A percentile compares a stretch with the other conserved stretches of the same genome.
Conservation (phyloP, 2,113 vertebrate genomes). For the Oenanthe melanoleuca region DNA sequence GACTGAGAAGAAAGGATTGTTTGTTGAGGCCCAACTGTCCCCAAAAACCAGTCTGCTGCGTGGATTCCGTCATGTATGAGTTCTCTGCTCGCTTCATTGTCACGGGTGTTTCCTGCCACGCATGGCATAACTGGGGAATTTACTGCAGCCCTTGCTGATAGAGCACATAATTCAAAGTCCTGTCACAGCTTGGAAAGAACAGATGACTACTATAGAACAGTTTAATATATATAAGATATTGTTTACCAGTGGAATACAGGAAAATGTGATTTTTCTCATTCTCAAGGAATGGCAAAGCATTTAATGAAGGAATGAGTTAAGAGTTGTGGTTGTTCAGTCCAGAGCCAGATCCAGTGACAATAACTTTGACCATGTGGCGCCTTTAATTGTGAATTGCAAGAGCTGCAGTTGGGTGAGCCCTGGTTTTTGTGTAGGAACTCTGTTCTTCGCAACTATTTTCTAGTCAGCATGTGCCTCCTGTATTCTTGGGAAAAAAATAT, state of each 20-base stretch:
- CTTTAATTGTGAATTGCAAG: background rate
- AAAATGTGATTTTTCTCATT: conserved; percentile 25
- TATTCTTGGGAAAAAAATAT: background rate
- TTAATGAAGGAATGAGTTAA: conserved; percentile 30
- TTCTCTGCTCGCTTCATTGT: conserved; percentile 51
- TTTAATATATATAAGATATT: conserved; percentile 38
- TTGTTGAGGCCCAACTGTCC: conserved; percentile 60
- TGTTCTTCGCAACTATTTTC: background rate
- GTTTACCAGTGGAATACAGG: background rate
- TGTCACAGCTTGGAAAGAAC: conserved; percentile 41
- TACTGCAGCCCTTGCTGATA: conserved; percentile 3
- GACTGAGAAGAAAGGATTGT: conserved; percentile 62
- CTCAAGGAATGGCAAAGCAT: conserved; percentile 18
- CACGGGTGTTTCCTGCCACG: conserved; percentile 36
- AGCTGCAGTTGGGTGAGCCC: background rate
- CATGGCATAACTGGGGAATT: conserved; percentile 15
- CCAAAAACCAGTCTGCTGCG: conserved; percentile 26
- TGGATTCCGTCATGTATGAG: conserved; percentile 41
- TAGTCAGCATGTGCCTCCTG: background rate
- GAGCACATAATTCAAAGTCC: conserved; percentile 48
- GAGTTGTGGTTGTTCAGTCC: background rate
- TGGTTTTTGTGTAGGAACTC: background rate
- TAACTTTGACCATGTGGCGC: background rate
- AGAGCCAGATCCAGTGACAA: background rate
- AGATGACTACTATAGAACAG: conserved; percentile 32